phyloP scores from a whole-genome alignment of 2,888 invertebrate species.

The Chouioia cunea region DNA sequence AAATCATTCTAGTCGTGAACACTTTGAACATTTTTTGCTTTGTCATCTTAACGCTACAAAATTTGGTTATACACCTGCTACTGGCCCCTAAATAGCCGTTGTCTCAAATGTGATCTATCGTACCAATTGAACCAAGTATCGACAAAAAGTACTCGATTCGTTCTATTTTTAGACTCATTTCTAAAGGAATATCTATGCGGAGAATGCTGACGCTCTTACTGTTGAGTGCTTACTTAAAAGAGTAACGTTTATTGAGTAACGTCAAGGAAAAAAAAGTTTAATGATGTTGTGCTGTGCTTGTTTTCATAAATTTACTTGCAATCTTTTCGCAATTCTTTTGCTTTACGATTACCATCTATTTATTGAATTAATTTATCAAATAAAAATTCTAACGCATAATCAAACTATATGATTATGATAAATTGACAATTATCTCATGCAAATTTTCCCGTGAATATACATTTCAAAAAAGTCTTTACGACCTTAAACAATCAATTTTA shows the following conservation, averaged over 20 bases:
- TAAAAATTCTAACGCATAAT: not conserved
- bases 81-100: too few relatives aligned
- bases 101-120: too few relatives aligned
- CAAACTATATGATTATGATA: too few relatives aligned
- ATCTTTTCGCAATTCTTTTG: constrained; percentile 12
- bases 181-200: constrained; percentile 7
- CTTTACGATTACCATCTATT: not conserved
- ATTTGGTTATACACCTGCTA: too few relatives aligned
- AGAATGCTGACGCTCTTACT: constrained; percentile 12
- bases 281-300: constrained; percentile 3
- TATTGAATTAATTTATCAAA: constrained; percentile 9
- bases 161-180: constrained; percentile 2
- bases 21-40: too few relatives aligned
- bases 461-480: not conserved
- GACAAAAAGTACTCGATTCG: not conserved
- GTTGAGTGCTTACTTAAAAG: constrained; percentile 1
- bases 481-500: constrained; percentile 1
- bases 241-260: constrained; percentile 32
- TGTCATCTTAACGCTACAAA: too few relatives aligned
- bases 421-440: too few relatives aligned
- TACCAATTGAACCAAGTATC: too few relatives aligned
- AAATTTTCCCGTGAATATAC: too few relatives aligned
- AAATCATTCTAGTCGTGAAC: too few relatives aligned
- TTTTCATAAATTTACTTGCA: constrained; percentile 1
- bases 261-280: constrained; percentile 1